phyloP scores from a whole-genome alignment of 2,113 vertebrate genomes.

The Cavia porcellus region DNA sequence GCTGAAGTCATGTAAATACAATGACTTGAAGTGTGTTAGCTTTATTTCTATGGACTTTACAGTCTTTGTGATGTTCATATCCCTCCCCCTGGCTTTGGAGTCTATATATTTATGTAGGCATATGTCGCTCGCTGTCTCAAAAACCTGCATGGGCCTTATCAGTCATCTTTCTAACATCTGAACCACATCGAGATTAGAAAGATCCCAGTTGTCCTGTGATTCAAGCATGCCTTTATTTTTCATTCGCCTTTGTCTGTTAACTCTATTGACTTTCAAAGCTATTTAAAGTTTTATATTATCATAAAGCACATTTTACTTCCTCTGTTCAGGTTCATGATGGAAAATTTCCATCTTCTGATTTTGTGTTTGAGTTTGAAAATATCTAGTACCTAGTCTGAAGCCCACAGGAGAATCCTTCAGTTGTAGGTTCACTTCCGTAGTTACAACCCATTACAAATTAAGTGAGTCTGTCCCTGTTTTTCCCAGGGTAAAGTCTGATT shows the following conservation, averaged over 20 bases:
- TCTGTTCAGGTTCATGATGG: not conserved
- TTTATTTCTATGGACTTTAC: slow-evolving; percentile 9
- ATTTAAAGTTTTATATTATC: not conserved
- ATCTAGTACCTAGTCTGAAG: not conserved
- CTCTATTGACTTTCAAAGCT: not conserved
- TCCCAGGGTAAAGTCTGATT: not conserved
- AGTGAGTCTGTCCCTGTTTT: not conserved
- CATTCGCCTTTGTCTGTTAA: not conserved
- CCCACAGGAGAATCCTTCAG: not conserved
- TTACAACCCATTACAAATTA: not conserved
- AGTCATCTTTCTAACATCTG: not conserved
- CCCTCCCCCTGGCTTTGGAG: not conserved
- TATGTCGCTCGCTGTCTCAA: not conserved
- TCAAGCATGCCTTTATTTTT: not conserved
- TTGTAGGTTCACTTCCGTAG: not conserved
- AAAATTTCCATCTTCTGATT: not conserved
- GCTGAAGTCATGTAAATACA: not conserved
- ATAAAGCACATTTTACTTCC: not conserved
- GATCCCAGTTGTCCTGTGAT: not conserved
- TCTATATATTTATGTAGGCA: not conserved
- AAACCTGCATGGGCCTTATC: not conserved
- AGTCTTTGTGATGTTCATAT: slow-evolving; percentile 16
- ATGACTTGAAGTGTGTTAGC: not conserved
- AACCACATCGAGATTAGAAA: not conserved
- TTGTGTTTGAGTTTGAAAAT: slow-evolving; percentile 35